Evolutionary conservation across 1,140 invertebrate species (phyloP), one percentile per base, ranked within the genome.

Genomic region (Battus philenor): DNA sequence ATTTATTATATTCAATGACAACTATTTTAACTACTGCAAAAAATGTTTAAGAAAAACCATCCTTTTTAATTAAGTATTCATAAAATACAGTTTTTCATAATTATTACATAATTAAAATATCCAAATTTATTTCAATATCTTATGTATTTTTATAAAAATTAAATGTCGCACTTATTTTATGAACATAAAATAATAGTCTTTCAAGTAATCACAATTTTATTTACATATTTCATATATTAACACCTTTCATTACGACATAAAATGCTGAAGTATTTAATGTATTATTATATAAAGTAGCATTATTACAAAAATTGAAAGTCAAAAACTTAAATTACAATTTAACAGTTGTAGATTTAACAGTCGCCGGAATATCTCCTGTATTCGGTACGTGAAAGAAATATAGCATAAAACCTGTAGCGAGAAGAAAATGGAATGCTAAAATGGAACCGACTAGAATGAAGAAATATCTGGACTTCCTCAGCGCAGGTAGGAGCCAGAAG

Each of bases 321-420:
- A 11, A 10, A 30, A 30, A 30, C 27, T 30, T 10, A 10, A 30
- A n/a, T 10, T 10, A 10, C 22, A 26, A 27, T 26, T 29, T 57
- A 30, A 56, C 9, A 16, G 66, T 69, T 15, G 59, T 33, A 15
- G 10, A 15, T 1, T 11, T 12, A 7, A 30, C 24, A 20, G 44
- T 12, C 15, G 38, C 16, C 1, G 39, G 24, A 32, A 20, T 9
- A 9, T 41, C 9, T 6, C 44, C 50, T n/a, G 58, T 49, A 27
- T 52, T 59, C 1, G 75, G 75, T 7, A 62, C 68, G 58, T 84
- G 80, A 24, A 84, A 84, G 58, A 84, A 84, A 31, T 80, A 93
- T 13, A 96, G 81, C 91, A 95, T 93, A 75, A 97, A 97, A 15
- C 95, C 94, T 47, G 91, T 88, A 16, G 95, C 94, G 5, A 98